These are phyloP conservation scores for Toxotes lorentzi DNA, from an alignment of 2,797 vertebrate genomes.

Conservation along the genomic window DNA sequence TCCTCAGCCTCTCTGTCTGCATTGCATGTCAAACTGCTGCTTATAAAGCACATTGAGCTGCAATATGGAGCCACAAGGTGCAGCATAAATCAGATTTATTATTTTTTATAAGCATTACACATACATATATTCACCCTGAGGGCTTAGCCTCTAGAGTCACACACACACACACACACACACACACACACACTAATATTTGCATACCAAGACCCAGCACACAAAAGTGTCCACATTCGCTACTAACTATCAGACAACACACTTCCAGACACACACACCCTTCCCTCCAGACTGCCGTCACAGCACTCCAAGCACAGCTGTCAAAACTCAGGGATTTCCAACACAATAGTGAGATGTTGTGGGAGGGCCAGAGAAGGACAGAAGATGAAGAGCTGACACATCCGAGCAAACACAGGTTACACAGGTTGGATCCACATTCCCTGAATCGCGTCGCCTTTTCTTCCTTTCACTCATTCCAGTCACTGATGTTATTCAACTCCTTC, in stretches of 20 bases:
- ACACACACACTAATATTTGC: slow-evolving; percentile 58
- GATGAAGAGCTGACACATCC: slow-evolving; percentile 65
- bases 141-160: slow-evolving; percentile 42
- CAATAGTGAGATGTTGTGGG: slow-evolving; percentile 77
- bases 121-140: slow-evolving; percentile 44
- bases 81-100: slow-evolving; percentile 65
- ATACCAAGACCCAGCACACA: slow-evolving; percentile 59
- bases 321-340: slow-evolving; percentile 84
- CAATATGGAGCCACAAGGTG: slow-evolving; percentile 36
- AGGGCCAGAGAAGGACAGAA: slow-evolving; percentile 55
- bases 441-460: background rate
- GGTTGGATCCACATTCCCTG: slow-evolving; percentile 38
- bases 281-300: slow-evolving; percentile 83
- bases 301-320: slow-evolving; percentile 87
- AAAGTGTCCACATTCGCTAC: slow-evolving; percentile 64
- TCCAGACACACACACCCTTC: slow-evolving; percentile 84
- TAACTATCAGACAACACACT: slow-evolving; percentile 71
- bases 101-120: slow-evolving; percentile 46
- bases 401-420: slow-evolving; percentile 47
- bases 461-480: slow-evolving; percentile 37
- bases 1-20: background rate
- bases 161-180: slow-evolving; percentile 17
- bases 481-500: slow-evolving; percentile 38
- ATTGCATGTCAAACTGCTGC: slow-evolving; percentile 25
- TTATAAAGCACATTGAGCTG: slow-evolving; percentile 24